A percentile compares a stretch with the other conserved stretches of the same genome.
Conservation (phyloP, 2,113 vertebrate genomes). For the Colinus virginianus region DNA sequence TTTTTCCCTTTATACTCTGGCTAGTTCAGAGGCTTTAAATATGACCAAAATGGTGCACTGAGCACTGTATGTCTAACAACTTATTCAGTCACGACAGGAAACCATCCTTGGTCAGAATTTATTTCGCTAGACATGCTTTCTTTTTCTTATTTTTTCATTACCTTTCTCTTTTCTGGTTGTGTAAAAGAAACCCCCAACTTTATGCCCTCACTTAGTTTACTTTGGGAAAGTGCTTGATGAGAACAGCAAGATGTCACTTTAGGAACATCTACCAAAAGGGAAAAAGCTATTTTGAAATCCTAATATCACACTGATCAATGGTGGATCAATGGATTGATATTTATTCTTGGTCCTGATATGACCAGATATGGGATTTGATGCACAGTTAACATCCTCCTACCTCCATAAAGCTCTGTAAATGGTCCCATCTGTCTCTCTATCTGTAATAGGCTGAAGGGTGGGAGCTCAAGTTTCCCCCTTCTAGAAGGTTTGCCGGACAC, state of each 20-base stretch:
- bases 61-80: not conserved
- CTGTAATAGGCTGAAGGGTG: not conserved
- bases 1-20: not conserved
- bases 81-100: not conserved
- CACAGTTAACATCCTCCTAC: not conserved
- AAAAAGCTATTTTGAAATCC: not conserved
- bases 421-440: not conserved
- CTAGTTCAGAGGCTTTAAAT: not conserved
- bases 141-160: not conserved
- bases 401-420: not conserved
- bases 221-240: not conserved
- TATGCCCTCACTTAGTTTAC: not conserved
- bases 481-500: not conserved
- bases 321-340: not conserved
- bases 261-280: not conserved
- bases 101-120: not conserved
- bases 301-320: not conserved
- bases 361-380: not conserved
- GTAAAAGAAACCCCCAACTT: not conserved
- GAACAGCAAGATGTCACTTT: not conserved
- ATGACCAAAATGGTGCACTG: not conserved
- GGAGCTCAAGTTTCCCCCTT: not conserved
- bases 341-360: not conserved
- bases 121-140: not conserved
- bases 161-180: not conserved